These are phyloP conservation scores for Oophaga pumilio DNA, from an alignment of 2,113 vertebrate species.

Conservation along the genomic window DNA sequence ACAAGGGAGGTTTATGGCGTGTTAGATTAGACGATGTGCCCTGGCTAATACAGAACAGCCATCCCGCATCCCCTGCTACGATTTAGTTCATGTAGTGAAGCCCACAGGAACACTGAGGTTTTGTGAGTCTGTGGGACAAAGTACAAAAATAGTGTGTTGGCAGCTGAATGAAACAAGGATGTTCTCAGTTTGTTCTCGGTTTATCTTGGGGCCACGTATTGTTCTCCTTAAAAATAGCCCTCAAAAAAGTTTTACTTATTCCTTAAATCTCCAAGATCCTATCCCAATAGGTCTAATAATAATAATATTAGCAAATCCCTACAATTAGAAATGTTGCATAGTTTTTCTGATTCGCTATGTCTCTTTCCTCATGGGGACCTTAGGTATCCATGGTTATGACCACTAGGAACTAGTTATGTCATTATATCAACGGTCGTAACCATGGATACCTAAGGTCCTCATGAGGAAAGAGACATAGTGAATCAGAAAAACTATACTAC, in stretches of 20 bases:
- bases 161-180: background rate
- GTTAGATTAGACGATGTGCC: conserved; percentile 40
- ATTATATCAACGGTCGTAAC: no score
- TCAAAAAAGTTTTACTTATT: background rate
- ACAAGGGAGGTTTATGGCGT: conserved; percentile 39
- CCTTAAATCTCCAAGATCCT: no score
- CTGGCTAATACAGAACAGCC: conserved; percentile 44
- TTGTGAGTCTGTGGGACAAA: conserved; percentile 27
- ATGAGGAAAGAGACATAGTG: no score
- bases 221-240: background rate
- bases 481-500: no score
- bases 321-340: no score
- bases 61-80: conserved; percentile 35
- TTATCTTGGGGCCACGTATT: background rate
- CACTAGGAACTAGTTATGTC: no score
- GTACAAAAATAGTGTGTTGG: conserved; percentile 37
- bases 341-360: no score
- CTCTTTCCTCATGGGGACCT: no score
- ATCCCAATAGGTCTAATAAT: no score
- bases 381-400: no score
- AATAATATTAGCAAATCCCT: no score
- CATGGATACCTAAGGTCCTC: no score
- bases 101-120: conserved; percentile 47
- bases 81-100: conserved; percentile 35
- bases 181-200: conserved; percentile 1